Conservation (phyloP, 2,888 invertebrate genomes). For the Eremobia ochroleuca region DNA sequence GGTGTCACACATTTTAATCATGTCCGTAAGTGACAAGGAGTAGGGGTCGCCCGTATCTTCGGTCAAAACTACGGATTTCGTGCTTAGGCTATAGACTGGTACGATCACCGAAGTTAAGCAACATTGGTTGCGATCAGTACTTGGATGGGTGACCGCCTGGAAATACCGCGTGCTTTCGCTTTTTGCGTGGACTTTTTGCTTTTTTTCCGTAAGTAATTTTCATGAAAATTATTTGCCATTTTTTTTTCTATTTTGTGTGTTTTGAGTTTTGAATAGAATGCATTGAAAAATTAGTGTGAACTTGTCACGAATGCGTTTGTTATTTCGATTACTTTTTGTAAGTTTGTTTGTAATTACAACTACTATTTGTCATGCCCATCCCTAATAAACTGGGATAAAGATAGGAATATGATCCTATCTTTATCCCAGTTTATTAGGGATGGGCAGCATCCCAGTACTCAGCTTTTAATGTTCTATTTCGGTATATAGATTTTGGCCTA, state of each 20-base stretch:
- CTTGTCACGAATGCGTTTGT: neutral
- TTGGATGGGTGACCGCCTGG: slow-evolving; percentile 89
- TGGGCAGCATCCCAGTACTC: neutral
- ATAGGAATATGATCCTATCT: too few species aligned
- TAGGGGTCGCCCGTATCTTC: too few species aligned
- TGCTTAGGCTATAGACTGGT: slow-evolving; percentile 58
- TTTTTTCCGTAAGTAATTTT: neutral
- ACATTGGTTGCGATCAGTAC: slow-evolving; percentile 89
- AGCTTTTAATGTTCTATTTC: neutral
- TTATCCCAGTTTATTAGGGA: neutral
- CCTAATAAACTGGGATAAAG: too few species aligned
- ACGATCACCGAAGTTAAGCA: slow-evolving; percentile 90
- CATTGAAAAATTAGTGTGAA: neutral
- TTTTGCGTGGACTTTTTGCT: slow-evolving; percentile 81
- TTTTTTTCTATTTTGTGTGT: neutral
- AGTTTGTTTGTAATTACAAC: slow-evolving; percentile 9
- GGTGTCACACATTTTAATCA: neutral
- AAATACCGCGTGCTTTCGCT: slow-evolving; percentile 86
- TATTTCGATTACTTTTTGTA: neutral
- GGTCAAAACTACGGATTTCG: too few species aligned
- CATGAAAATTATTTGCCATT: neutral
- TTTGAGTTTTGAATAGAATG: neutral
- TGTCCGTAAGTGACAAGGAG: neutral
- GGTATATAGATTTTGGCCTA: neutral
- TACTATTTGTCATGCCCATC: too few species aligned